Evolutionary conservation across 2,888 invertebrate species (phyloP).

Genomic region (Glomeris marginata): DNA sequence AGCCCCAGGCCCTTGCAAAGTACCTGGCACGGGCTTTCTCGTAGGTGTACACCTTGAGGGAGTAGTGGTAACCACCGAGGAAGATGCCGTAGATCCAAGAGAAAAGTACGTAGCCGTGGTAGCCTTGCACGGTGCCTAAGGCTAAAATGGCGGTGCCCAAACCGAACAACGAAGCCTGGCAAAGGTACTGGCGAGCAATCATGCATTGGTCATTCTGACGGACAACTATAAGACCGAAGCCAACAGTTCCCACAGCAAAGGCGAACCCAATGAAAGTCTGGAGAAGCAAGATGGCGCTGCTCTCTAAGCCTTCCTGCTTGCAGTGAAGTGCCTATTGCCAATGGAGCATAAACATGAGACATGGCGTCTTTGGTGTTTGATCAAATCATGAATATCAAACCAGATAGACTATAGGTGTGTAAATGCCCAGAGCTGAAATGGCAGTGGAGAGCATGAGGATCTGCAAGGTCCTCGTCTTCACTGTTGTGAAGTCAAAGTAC

Average conservation of each 20-base stretch:
- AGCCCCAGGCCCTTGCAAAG: conserved; percentile 77
- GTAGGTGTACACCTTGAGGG: conserved; percentile 76
- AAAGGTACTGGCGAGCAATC: conserved; percentile 69
- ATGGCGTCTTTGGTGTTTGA: too few species aligned
- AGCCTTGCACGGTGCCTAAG: conserved; percentile 55
- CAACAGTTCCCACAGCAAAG: conserved; percentile 65
- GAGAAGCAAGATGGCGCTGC: conserved; percentile 21
- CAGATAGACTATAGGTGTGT: conserved; percentile 69
- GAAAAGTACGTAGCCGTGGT: conserved; percentile 41
- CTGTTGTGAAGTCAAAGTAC: conserved; percentile 71
- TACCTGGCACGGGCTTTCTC: conserved; percentile 70
- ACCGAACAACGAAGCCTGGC: conserved; percentile 57
- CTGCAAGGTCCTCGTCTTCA: conserved; percentile 68
- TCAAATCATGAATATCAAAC: conserved; percentile 27
- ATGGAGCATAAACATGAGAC: too few species aligned
- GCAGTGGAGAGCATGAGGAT: conserved; percentile 66
- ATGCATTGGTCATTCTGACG: conserved; percentile 69
- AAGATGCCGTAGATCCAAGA: conserved; percentile 47
- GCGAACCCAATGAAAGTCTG: conserved; percentile 49
- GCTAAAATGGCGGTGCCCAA: conserved; percentile 61
- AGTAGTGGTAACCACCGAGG: conserved; percentile 75
- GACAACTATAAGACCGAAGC: conserved; percentile 66
- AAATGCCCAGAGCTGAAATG: conserved; percentile 64
- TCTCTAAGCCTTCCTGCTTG: conserved; percentile 17
- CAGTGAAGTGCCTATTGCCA: conserved; percentile 16